These are phyloP conservation scores for Brachylomia viminalis DNA, from an alignment of 2,888 invertebrate species.

Conservation along the genomic window DNA sequence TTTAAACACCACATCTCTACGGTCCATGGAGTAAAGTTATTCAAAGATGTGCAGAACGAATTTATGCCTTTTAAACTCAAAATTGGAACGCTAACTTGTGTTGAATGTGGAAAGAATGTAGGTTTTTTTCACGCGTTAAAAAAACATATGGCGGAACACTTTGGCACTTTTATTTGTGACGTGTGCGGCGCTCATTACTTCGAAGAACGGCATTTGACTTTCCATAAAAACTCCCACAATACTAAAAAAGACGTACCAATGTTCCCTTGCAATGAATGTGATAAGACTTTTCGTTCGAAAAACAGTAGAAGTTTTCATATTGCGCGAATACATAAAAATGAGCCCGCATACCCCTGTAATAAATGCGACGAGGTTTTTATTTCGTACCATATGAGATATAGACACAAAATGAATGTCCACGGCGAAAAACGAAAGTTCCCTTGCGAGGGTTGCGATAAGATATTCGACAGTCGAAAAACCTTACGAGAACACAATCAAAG, in stretches of 20 bases:
- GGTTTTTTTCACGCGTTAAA: constrained; percentile 74
- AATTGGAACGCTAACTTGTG: constrained; percentile 72
- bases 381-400: constrained; percentile 67
- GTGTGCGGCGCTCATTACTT: constrained; percentile 79
- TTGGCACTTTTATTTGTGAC: constrained; percentile 76
- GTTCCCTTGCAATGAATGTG: constrained; percentile 80
- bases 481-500: constrained; percentile 74
- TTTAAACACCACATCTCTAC: constrained; percentile 77
- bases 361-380: constrained; percentile 72
- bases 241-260: constrained; percentile 47
- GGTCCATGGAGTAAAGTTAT: constrained; percentile 71
- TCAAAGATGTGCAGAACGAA: constrained; percentile 71
- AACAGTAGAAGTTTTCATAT: constrained; percentile 70
- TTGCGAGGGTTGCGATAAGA: constrained; percentile 75
- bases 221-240: constrained; percentile 69
- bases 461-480: constrained; percentile 74
- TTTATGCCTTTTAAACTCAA: constrained; percentile 81
- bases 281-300: constrained; percentile 73
- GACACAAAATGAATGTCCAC: constrained; percentile 74
- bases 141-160: constrained; percentile 76
- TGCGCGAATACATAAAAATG: constrained; percentile 70
- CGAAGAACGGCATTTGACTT: constrained; percentile 76
- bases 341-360: constrained; percentile 71
- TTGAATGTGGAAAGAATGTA: constrained; percentile 74
- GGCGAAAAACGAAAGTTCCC: constrained; percentile 72